Evolutionary conservation across 2,888 invertebrate genomes (phyloP).

Genomic region (Leptarthrus brevirostris): DNA sequence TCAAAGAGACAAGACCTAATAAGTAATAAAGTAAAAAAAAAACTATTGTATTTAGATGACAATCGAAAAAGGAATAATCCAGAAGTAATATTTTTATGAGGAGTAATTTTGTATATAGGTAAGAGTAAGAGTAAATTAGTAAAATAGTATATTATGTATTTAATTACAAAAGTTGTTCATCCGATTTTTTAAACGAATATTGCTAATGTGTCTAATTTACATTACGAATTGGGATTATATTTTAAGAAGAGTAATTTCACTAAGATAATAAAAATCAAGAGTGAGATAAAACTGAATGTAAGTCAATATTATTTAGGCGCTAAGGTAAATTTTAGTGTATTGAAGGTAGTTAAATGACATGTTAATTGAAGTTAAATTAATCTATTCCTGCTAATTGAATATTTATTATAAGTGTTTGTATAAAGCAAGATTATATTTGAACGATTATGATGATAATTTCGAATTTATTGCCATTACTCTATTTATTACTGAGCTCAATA

Average conservation of each 20-base stretch:
- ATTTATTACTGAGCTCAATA: background rate
- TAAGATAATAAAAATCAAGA: conserved; percentile 49
- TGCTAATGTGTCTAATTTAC: conserved; percentile 36
- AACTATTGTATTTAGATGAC: conserved; percentile 53
- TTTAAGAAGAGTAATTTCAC: conserved; percentile 32
- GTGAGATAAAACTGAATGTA: conserved; percentile 53
- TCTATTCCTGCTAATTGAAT: conserved; percentile 40
- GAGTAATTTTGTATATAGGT: conserved; percentile 38
- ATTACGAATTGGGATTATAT: conserved; percentile 35
- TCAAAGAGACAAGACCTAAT: conserved; percentile 36
- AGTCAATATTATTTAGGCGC: conserved; percentile 49
- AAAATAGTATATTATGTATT: conserved; percentile 9
- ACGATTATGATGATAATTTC: background rate
- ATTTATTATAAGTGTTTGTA: conserved; percentile 42
- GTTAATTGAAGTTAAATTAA: conserved; percentile 35
- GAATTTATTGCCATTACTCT: background rate
- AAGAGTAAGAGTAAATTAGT: conserved; percentile 17
- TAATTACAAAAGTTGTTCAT: conserved; percentile 36
- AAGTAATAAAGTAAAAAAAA: conserved; percentile 31
- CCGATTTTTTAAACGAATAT: conserved; percentile 39
- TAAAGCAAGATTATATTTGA: conserved; percentile 25
- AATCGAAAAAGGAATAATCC: conserved; percentile 51
- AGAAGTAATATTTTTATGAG: conserved; percentile 47
- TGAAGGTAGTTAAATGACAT: conserved; percentile 26
- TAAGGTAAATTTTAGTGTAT: conserved; percentile 1